phyloP scores from a whole-genome alignment of 2,113 vertebrate genomes.

The Macrotus californicus region DNA sequence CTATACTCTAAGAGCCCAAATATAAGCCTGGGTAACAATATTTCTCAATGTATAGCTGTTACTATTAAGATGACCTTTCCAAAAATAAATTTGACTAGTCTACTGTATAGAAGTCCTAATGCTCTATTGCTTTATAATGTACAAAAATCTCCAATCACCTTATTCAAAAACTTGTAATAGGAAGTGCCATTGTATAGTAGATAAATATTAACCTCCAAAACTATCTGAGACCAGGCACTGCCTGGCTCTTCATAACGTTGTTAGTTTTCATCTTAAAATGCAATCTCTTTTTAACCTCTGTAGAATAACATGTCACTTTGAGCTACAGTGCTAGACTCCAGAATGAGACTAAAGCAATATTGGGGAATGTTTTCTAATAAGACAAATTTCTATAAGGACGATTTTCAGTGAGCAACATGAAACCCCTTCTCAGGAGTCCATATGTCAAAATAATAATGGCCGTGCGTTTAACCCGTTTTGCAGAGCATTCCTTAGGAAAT shows the following conservation, averaged over 20 bases:
- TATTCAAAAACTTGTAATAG: not conserved
- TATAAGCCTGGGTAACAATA: not conserved
- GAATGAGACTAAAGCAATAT: not conserved
- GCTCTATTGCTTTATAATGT: not conserved
- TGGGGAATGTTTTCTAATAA: not conserved
- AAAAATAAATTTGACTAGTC: conserved; percentile 37
- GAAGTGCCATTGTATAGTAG: not conserved
- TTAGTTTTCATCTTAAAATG: conserved; percentile 8
- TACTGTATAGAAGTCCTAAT: not conserved
- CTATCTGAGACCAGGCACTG: not conserved
- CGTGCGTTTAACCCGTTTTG: not conserved
- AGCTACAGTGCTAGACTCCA: not conserved
- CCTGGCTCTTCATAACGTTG: not conserved
- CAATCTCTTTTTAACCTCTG: not conserved
- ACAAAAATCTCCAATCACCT: not conserved
- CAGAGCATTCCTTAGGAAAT: not conserved
- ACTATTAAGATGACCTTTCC: conserved; percentile 48
- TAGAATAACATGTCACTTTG: not conserved
- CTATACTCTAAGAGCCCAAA: not conserved
- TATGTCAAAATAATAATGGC: not conserved
- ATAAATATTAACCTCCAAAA: conserved; percentile 41
- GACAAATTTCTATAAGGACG: not conserved
- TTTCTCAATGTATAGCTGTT: conserved; percentile 19
- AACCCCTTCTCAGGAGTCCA: not conserved
- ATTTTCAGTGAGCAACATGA: not conserved